Evolutionary conservation across 2,797 vertebrate genomes (phyloP).

Genomic region (Paedocypris micromegethes): DNA sequence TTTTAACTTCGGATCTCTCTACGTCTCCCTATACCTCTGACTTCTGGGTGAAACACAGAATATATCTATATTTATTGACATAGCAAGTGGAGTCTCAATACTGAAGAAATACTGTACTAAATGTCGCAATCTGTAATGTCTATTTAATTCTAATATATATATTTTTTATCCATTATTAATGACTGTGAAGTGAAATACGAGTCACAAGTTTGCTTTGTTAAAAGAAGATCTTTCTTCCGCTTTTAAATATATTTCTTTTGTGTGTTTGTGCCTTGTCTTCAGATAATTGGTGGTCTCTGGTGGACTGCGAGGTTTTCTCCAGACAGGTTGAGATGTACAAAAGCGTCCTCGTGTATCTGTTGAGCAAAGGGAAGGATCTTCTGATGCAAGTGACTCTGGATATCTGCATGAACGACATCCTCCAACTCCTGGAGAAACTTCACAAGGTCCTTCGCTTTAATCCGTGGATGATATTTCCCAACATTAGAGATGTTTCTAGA

Average conservation of each 20-base stretch:
- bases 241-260: no score
- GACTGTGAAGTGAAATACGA: no score
- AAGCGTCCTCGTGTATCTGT: slow-evolving; percentile 85
- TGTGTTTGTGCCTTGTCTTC: slow-evolving; percentile 9
- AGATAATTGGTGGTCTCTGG: slow-evolving; percentile 99
- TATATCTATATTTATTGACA: no score
- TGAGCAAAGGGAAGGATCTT: slow-evolving; percentile 83
- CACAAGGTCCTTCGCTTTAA: slow-evolving; percentile 76
- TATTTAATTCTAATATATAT: no score
- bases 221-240: no score
- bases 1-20: no score
- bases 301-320: slow-evolving; percentile 82
- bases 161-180: no score
- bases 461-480: background rate
- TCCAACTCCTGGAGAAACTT: slow-evolving; percentile 89
- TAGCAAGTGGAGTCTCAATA: no score
- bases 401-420: slow-evolving; percentile 85
- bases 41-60: no score
- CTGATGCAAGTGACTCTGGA: slow-evolving; percentile 86
- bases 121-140: background rate
- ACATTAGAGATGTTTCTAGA: background rate
- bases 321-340: slow-evolving; percentile 93
- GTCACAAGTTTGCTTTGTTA: no score
- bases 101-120: no score
- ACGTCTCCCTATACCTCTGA: no score